Evolutionary conservation across 2,113 vertebrate species (phyloP), one percentile per base, ranked within the genome.

Genomic region (Irena cyanogastra): DNA sequence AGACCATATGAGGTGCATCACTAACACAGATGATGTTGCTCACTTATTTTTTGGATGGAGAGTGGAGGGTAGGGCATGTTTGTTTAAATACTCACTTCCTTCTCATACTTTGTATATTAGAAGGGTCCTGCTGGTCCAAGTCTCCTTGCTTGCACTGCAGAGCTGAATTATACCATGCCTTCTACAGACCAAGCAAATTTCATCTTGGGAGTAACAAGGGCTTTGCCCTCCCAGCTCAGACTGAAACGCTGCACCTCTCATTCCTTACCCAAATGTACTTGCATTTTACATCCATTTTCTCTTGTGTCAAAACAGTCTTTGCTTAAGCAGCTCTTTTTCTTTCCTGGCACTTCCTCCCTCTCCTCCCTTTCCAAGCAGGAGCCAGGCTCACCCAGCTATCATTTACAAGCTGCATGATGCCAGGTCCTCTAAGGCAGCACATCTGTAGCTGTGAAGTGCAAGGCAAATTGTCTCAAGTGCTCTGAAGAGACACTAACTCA

Each of bases 381-480:
- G 57, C 30, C 77, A 84, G 69, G 79, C 52, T 33, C 44, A 75
- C 83, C 83, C 76, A 79, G 27, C 60, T 24, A 71, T 84, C 80
- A 87, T 74, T 94, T 81, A 45, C 24, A 52, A 90, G 81, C 60
- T 92, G 82, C 37, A 7, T 0, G 3, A 72, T 86, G 72, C 37
- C 65, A 79, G 77, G 44, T 90, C 89, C 89, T 76, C 60, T 74
- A 89, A 63, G 39, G 65, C 92, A 83, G 64, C 3, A 0, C 6
- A 19, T 85, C 90, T 92, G 79, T 44, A 90, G 68, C 42, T 63
- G 47, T 81, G 68, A 94, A 95, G 76, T 81, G 83, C 68, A 20
- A 95, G 83, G 90, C 68, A 83, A 96, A 93, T 87, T 89, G 83
- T 94, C 93, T 95, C 91, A 87, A 94, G 86, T 84, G 80, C 80